These are phyloP conservation scores for Drosophila sulfurigaster DNA, from an alignment of 1,140 invertebrate species.

Conservation along the genomic window DNA sequence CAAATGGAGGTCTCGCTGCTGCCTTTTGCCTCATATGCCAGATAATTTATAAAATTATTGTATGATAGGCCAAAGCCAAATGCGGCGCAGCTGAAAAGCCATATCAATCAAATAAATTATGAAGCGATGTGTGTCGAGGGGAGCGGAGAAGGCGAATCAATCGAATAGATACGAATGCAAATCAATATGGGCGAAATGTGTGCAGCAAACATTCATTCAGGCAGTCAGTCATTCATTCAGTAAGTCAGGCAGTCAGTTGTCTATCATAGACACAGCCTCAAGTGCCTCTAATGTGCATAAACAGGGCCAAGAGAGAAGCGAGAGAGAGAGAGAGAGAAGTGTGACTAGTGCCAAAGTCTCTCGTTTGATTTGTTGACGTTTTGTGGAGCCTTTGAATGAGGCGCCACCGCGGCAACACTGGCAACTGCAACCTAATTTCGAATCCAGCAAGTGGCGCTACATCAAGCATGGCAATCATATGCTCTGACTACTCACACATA, in stretches of 20 bases:
- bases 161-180: slow-evolving; percentile 63
- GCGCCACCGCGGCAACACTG: slow-evolving; percentile 55
- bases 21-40: slow-evolving; percentile 42
- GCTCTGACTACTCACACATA: slow-evolving; percentile 49
- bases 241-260: slow-evolving; percentile 38
- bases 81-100: slow-evolving; percentile 55
- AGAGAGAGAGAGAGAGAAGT: not conserved
- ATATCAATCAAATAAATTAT: slow-evolving; percentile 81
- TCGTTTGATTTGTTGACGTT: slow-evolving; percentile 56
- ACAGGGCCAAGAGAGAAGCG: slow-evolving; percentile 46
- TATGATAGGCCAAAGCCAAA: slow-evolving; percentile 12
- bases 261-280: slow-evolving; percentile 51
- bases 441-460: slow-evolving; percentile 67
- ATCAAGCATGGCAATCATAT: slow-evolving; percentile 75
- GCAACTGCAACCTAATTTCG: slow-evolving; percentile 72
- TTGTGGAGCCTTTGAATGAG: slow-evolving; percentile 47
- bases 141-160: slow-evolving; percentile 24
- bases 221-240: slow-evolving; percentile 20
- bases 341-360: slow-evolving; percentile 32
- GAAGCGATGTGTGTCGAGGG: not conserved
- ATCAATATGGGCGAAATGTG: slow-evolving; percentile 48
- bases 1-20: slow-evolving; percentile 49
- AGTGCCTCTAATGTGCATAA: slow-evolving; percentile 67
- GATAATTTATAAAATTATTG: slow-evolving; percentile 73
- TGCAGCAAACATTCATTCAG: slow-evolving; percentile 67